phyloP scores from a whole-genome alignment of 1,140 invertebrate genomes.

The Euwallacea similis region DNA sequence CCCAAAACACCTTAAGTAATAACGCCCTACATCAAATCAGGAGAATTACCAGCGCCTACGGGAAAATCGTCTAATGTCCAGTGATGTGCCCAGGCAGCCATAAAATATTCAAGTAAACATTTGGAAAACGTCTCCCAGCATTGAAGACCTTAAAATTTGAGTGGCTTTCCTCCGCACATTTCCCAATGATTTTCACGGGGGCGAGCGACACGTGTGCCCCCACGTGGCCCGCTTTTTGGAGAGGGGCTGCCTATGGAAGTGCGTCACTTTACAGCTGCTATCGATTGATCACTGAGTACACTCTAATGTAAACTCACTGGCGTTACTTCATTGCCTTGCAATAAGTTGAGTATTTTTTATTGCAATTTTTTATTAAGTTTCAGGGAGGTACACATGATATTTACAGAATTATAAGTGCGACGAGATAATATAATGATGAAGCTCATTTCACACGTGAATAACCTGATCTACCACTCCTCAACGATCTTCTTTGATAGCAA shows the following conservation, averaged over 20 bases:
- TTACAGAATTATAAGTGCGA: too few relatives aligned
- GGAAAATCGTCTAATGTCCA: background rate
- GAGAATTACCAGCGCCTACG: background rate
- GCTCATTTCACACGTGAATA: too few relatives aligned
- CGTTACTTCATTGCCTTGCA: background rate
- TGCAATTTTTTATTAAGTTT: too few relatives aligned
- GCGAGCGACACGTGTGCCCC: constrained; percentile 29
- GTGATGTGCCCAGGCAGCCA: constrained; percentile 9
- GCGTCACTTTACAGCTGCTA: constrained; percentile 35
- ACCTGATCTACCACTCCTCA: too few relatives aligned
- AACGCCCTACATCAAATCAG: too few relatives aligned
- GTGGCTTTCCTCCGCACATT: constrained; percentile 12
- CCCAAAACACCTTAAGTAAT: too few relatives aligned
- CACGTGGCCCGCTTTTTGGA: constrained; percentile 32
- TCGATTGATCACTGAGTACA: constrained; percentile 28
- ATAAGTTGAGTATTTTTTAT: background rate
- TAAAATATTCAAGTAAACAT: constrained; percentile 15
- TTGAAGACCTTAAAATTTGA: constrained; percentile 19
- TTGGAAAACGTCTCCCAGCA: constrained; percentile 11
- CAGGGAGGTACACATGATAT: too few relatives aligned
- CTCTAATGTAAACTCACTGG: constrained; percentile 8
- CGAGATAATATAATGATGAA: too few relatives aligned
- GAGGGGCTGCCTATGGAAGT: constrained; percentile 23
- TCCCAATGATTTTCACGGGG: constrained; percentile 30
- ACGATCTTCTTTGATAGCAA: too few relatives aligned